Base-by-base conservation (phyloP, 2,113 vertebrate species). In the Boleophthalmus pectinirostris region DNA sequence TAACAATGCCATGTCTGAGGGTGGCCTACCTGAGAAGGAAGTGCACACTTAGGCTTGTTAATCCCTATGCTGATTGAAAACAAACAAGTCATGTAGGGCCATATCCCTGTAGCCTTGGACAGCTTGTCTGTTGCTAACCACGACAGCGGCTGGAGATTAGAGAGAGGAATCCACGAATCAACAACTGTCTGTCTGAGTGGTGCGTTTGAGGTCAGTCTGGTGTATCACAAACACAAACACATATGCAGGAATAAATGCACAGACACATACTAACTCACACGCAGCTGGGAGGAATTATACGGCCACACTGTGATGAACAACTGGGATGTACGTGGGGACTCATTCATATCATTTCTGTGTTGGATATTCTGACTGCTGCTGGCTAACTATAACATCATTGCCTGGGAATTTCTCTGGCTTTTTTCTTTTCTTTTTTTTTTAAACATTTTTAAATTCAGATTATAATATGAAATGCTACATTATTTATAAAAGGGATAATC, bases 241-340 rank as follows among this genome's bases (percentile, higher is more conserved):
- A 79, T 67, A 75, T 71, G 74, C 71, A 76, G 72, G 76, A 80
- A 77, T 77, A 80, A 60, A 84, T 79, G 54, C 74, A 66, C 33
- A 64, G 57, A 69, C 66, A 47, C 38, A 60, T 57, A 69, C 45
- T 57, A 58, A 73, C 20, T 53, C 18, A 78, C 66, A 79, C 66
- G 80, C 90, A 92, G 90, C 85, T 91, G 90, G 82, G 90, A 81
- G 69, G 79, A 75, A 88, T 92, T 89, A 91, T n/a, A 47, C 18
- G 21, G 66, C 38, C 76, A 63, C 74, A 66, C 83, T 73, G 82
- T 88, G 86, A 89, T 90, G 89, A 92, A 90, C 90, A 78, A 83
- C 72, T 66, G 51, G 86, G 1, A 43, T 82, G 80, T 72, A 85
- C 56, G 64, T 81, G 81, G 68, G 76, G 84, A 88, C 86, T 3